Percentiles rank a stretch among this genome's conserved stretches.
phyloP scores from a whole-genome alignment of 2,113 vertebrate genomes.

The Neodontobutis hainanensis region DNA sequence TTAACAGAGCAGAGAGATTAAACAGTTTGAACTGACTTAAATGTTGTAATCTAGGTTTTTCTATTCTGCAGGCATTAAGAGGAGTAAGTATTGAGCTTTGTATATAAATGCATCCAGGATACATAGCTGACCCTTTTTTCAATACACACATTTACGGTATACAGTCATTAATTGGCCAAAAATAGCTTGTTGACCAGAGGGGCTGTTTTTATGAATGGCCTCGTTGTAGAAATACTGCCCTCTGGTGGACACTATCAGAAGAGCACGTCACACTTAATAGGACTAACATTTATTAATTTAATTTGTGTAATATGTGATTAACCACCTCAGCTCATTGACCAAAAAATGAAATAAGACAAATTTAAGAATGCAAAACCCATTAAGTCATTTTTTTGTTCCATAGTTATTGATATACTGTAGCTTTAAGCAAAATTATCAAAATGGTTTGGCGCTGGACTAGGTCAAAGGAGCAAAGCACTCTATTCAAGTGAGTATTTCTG shows the following conservation, averaged over 20 bases:
- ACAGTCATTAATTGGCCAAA: neutral
- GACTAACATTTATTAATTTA: neutral
- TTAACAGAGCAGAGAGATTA: neutral
- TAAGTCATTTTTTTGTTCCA: no score
- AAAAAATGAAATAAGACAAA: no score
- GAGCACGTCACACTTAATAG: neutral
- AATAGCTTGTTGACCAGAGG: slow-evolving; percentile 8
- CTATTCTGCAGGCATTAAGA: neutral
- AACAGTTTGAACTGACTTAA: slow-evolving; percentile 9
- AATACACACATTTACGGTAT: neutral
- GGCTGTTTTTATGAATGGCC: slow-evolving; percentile 2
- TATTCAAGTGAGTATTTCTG: neutral
- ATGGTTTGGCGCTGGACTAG: no score
- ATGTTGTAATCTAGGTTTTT: slow-evolving; percentile 9
- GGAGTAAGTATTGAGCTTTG: neutral
- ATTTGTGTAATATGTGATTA: no score
- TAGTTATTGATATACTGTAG: no score
- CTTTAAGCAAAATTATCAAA: no score
- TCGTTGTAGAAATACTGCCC: neutral
- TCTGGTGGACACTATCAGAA: neutral
- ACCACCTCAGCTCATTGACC: no score
- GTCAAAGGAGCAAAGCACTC: neutral
- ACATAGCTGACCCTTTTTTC: neutral
- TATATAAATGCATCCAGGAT: neutral
- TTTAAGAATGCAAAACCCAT: no score